These are phyloP conservation scores for Brachypalpus laphriformis DNA, from an alignment of 2,888 invertebrate genomes.

Conservation along the genomic window DNA sequence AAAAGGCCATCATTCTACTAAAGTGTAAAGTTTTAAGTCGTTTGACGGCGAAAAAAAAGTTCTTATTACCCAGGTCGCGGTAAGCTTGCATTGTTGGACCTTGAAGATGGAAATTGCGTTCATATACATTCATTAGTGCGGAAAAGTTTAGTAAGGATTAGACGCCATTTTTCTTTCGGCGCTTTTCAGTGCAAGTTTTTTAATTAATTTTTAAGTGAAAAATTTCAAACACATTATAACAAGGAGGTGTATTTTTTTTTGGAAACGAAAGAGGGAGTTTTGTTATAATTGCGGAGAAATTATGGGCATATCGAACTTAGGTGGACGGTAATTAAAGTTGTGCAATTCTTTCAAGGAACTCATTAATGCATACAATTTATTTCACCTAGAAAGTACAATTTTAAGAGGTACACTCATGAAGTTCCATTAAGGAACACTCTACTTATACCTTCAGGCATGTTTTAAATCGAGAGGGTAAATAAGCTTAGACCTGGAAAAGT, in stretches of 20 bases:
- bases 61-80: conserved; percentile 15
- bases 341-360: background rate
- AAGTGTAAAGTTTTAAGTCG: conserved; percentile 68
- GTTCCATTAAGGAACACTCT: too few species aligned
- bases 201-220: conserved; percentile 72
- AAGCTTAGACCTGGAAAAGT: too few species aligned
- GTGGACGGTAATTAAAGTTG: background rate
- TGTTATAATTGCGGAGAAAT: conserved; percentile 11
- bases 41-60: conserved; percentile 34
- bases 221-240: conserved; percentile 38
- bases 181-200: conserved; percentile 48
- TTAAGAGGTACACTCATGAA: background rate
- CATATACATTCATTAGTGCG: conserved; percentile 67
- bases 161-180: conserved; percentile 30
- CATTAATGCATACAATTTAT: background rate
- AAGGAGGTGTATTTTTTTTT: background rate
- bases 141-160: conserved; percentile 47
- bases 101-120: conserved; percentile 57
- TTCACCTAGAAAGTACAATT: background rate
- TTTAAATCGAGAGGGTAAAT: too few species aligned
- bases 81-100: conserved; percentile 54
- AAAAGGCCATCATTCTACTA: conserved; percentile 56
- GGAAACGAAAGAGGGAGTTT: background rate
- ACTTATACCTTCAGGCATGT: too few species aligned
- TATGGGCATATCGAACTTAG: conserved; percentile 30